phyloP scores from a whole-genome alignment of 2,113 vertebrate genomes.

The Hippocampus zosterae region DNA sequence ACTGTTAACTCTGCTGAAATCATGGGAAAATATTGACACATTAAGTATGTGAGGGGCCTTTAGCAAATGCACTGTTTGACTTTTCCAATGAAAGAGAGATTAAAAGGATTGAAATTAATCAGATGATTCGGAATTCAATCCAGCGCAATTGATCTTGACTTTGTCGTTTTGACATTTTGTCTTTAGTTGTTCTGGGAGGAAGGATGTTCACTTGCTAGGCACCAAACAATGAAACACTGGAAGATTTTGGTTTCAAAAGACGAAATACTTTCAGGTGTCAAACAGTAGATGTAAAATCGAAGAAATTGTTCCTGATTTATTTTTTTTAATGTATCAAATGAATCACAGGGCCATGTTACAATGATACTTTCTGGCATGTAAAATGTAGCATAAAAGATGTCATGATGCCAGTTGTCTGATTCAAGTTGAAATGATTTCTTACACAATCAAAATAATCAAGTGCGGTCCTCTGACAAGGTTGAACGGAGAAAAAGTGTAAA shows the following conservation, averaged over 20 bases:
- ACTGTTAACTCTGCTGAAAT: constrained; percentile 4
- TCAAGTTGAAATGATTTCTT: too few relatives aligned
- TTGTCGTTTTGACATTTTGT: constrained; percentile 6
- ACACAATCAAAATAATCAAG: background rate
- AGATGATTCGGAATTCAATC: constrained; percentile 21
- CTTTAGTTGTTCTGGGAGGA: background rate
- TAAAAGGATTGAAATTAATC: constrained; percentile 36
- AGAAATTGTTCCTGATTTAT: background rate
- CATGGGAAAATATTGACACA: constrained; percentile 14
- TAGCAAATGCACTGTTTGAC: constrained; percentile 15
- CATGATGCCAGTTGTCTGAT: too few relatives aligned
- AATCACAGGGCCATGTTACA: background rate
- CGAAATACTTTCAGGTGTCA: constrained; percentile 2
- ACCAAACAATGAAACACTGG: constrained; percentile 15
- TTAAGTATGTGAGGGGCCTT: constrained; percentile 13
- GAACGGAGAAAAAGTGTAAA: background rate
- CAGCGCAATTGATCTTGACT: constrained; percentile 27
- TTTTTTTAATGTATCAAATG: background rate
- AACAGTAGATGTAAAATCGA: background rate
- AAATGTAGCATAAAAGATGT: background rate
- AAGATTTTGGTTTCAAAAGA: background rate
- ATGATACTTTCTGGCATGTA: background rate
- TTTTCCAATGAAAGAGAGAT: constrained; percentile 25
- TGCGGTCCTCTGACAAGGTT: background rate
- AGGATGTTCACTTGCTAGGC: constrained; percentile 13